phyloP scores from a whole-genome alignment of 2,797 vertebrate genomes.

The Poeciliopsis turneri region DNA sequence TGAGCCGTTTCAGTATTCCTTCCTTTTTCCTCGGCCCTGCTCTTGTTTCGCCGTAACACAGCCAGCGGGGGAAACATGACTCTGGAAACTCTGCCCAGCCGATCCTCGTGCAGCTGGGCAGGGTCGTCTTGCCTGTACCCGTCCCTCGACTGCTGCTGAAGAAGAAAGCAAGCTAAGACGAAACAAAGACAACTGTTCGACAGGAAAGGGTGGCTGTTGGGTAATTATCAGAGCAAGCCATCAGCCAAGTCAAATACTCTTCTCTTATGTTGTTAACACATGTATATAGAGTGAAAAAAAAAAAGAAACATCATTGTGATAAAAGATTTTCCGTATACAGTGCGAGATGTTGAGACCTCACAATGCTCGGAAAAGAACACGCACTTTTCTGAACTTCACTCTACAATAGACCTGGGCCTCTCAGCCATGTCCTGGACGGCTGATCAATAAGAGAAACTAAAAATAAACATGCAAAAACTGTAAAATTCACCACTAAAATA shows the following conservation, averaged over 20 bases:
- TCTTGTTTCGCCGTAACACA: conserved; percentile 69
- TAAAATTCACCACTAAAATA: background rate
- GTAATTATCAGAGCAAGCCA: conserved; percentile 2
- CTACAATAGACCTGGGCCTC: background rate
- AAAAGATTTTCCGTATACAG: background rate
- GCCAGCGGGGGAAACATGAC: conserved; percentile 74
- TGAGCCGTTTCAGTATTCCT: conserved; percentile 28
- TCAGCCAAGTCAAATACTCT: background rate
- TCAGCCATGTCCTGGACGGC: background rate
- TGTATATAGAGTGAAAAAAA: background rate
- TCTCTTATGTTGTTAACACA: background rate
- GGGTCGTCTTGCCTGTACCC: conserved; percentile 28
- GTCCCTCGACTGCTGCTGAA: conserved; percentile 10
- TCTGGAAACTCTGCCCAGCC: conserved; percentile 47
- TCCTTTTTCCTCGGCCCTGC: conserved; percentile 25
- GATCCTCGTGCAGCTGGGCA: conserved; percentile 42
- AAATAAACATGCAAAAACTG: background rate
- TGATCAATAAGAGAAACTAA: background rate
- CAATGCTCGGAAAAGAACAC: background rate
- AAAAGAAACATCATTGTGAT: background rate
- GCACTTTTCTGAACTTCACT: background rate
- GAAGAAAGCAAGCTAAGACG: conserved; percentile 26
- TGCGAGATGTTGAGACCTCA: background rate
- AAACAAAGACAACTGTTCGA: conserved; percentile 22
- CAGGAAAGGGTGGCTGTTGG: conserved; percentile 13